These are phyloP conservation scores for Chloromyia formosa DNA, from an alignment of 2,888 invertebrate genomes.

Conservation along the genomic window DNA sequence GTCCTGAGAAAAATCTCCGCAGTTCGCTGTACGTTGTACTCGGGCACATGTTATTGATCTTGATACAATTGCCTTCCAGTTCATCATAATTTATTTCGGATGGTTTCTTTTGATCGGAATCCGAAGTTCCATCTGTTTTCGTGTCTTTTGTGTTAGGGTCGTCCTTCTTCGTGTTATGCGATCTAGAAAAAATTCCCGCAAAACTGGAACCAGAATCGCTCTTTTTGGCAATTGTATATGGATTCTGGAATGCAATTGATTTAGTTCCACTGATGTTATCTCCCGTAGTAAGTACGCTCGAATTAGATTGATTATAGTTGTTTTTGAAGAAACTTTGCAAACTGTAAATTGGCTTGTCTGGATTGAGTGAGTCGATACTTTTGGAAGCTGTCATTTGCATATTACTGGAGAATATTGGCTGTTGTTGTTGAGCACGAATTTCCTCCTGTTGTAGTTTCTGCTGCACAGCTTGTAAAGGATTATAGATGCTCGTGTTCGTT, in stretches of 20 bases:
- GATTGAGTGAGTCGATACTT: background rate
- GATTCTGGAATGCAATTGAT: constrained; percentile 45
- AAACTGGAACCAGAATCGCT: constrained; percentile 17
- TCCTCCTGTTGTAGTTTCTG: constrained; percentile 35
- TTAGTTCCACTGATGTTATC: constrained; percentile 4
- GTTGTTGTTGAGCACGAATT: constrained; percentile 20
- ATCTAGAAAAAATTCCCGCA: constrained; percentile 34
- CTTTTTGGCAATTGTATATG: constrained; percentile 37
- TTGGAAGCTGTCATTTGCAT: constrained; percentile 19
- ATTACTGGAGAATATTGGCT: constrained; percentile 35
- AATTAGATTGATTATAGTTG: constrained; percentile 17
- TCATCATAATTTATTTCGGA: constrained; percentile 44
- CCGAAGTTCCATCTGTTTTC: background rate
- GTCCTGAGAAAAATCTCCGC: constrained; percentile 81
- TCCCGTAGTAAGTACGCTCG: background rate
- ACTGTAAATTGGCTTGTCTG: constrained; percentile 22
- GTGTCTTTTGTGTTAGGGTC: background rate
- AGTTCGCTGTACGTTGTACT: constrained; percentile 83
- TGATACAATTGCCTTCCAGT: constrained; percentile 68
- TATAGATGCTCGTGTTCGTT: constrained; percentile 41
- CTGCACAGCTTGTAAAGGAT: constrained; percentile 48
- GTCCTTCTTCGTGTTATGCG: constrained; percentile 9
- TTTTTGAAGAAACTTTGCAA: constrained; percentile 42
- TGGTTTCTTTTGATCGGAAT: background rate
- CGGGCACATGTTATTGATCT: constrained; percentile 77